Percentiles rank a stretch among this genome's conserved stretches.
These are phyloP conservation scores for Ranitomeya imitator DNA, from an alignment of 2,113 vertebrate species.

Conservation along the genomic window DNA sequence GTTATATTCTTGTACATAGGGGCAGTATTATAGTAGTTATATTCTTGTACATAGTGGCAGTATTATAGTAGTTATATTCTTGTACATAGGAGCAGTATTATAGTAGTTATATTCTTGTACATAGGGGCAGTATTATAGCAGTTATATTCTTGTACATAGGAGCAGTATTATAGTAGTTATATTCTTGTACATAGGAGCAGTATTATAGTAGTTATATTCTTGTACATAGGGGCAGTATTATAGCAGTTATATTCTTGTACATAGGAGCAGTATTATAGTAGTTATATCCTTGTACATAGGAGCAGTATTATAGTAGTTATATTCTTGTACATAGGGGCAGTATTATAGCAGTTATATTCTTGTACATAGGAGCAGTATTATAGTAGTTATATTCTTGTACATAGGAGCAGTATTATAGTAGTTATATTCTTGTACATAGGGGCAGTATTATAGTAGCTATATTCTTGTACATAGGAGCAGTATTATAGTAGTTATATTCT, in stretches of 20 bases:
- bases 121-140: neutral
- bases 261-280: conserved; percentile 4
- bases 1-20: conserved; percentile 15
- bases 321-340: conserved; percentile 1
- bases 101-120: conserved; percentile 2
- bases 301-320: conserved; percentile 7
- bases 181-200: too few relatives aligned
- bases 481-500: too few relatives aligned
- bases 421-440: too few relatives aligned
- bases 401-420: too few relatives aligned
- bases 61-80: conserved; percentile 16
- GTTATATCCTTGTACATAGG: conserved; percentile 5
- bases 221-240: neutral
- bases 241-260: conserved; percentile 6
- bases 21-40: conserved; percentile 4
- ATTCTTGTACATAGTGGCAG: neutral
- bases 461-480: too few relatives aligned
- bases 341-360: neutral
- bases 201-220: too few relatives aligned
- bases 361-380: neutral
- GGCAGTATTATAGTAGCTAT: too few relatives aligned
- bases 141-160: too few relatives aligned
- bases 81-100: conserved; percentile 12
- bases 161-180: too few relatives aligned
- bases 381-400: neutral